Percentiles rank a stretch among this genome's conserved stretches.
Conservation (phyloP, 2,888 invertebrate genomes). For the Cantharis nigra region DNA sequence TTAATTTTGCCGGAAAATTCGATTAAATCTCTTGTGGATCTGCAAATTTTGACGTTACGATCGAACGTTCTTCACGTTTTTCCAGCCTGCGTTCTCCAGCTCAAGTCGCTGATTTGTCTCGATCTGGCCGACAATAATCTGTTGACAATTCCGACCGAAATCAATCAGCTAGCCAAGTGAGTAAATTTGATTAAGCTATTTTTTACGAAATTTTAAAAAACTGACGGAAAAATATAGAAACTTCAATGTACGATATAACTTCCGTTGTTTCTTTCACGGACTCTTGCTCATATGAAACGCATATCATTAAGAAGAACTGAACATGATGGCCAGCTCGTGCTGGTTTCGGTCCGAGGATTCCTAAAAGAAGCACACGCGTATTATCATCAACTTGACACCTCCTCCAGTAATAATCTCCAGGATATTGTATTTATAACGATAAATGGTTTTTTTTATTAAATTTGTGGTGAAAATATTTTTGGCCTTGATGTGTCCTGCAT, state of each 20-base stretch:
- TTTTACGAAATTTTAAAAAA: background rate
- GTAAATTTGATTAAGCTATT: slow-evolving; percentile 41
- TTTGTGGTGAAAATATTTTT: slow-evolving; percentile 27
- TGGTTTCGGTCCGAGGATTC: slow-evolving; percentile 35
- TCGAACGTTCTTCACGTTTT: slow-evolving; percentile 64
- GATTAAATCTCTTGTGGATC: slow-evolving; percentile 48
- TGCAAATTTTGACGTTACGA: slow-evolving; percentile 54
- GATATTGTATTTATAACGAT: slow-evolving; percentile 5
- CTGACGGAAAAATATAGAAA: slow-evolving; percentile 40
- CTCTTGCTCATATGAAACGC: slow-evolving; percentile 46
- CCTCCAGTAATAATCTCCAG: background rate
- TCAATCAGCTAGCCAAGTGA: slow-evolving; percentile 63
- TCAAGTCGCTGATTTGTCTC: slow-evolving; percentile 65
- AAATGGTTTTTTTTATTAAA: background rate
- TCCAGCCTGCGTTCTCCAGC: slow-evolving; percentile 64
- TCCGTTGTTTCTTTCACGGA: slow-evolving; percentile 44
- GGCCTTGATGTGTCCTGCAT: slow-evolving; percentile 53
- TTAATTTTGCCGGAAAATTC: slow-evolving; percentile 52
- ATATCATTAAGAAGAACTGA: slow-evolving; percentile 37
- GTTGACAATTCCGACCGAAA: slow-evolving; percentile 66
- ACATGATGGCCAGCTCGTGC: slow-evolving; percentile 46
- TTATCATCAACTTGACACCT: slow-evolving; percentile 21
- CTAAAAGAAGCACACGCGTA: slow-evolving; percentile 21
- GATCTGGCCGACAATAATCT: slow-evolving; percentile 73
- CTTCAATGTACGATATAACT: slow-evolving; percentile 43